These are phyloP conservation scores for Cygnus olor DNA, from an alignment of 2,797 vertebrate genomes.

Conservation along the genomic window DNA sequence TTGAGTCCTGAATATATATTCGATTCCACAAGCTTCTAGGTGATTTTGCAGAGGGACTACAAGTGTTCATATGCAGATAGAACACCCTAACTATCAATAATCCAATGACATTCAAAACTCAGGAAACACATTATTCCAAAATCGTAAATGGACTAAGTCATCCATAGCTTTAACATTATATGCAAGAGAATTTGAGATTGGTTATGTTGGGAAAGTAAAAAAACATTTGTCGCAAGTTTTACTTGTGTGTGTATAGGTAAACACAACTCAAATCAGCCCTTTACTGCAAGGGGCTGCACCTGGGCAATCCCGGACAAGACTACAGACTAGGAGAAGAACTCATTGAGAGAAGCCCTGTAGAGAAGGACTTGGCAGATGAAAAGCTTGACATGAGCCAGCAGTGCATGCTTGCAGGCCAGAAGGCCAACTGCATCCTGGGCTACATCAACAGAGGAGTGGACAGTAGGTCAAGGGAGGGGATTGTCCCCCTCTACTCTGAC, in stretches of 20 bases:
- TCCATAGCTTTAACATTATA: background rate
- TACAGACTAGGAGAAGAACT: no score
- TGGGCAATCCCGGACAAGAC: no score
- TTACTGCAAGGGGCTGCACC: no score
- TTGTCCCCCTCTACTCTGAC: no score
- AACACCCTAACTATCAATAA: slow-evolving; percentile 28
- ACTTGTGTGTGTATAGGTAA: slow-evolving; percentile 7
- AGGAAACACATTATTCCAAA: background rate
- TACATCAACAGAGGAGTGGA: no score
- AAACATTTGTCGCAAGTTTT: background rate
- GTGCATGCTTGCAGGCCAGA: no score
- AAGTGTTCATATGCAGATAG: slow-evolving; percentile 42
- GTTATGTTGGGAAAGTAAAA: background rate
- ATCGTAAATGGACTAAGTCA: background rate
- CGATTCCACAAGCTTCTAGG: background rate
- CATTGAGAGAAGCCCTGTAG: no score
- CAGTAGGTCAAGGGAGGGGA: no score
- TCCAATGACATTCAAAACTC: background rate
- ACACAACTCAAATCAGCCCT: background rate
- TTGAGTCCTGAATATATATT: slow-evolving; percentile 60
- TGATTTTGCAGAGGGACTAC: background rate
- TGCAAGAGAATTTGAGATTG: background rate
- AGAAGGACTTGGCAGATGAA: no score
- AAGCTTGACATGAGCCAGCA: no score
- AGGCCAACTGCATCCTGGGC: no score